Base-by-base conservation (phyloP, 2,113 vertebrate genomes). In the Cebidichthys violaceus region DNA sequence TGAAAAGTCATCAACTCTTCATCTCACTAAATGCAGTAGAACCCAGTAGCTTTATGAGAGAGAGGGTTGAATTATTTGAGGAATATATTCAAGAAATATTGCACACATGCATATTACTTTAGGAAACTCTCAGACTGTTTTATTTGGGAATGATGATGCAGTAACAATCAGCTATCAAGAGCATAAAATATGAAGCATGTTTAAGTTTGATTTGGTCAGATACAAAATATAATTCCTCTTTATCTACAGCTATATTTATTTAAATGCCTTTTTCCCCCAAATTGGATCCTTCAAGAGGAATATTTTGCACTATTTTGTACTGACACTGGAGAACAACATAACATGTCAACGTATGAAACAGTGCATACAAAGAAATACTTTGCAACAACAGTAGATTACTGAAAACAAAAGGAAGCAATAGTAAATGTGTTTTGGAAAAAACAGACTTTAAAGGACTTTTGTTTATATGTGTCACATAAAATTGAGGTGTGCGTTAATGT, bases 281-380 rank as follows among this genome's bases (percentile, higher is more conserved):
- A 37, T 72, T 2, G 6, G 27, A 24, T 55, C 2, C 20, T 41
- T 47, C 5, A 29, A 75, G 52, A 74, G 27, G 64, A 80, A 60
- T 55, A 68, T 37, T 8, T 29, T 20, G n/a, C 54, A 20, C 6
- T 29, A 54, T 72, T 75, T 80, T 75, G 77, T 57, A 35, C 18
- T 60, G 68, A 68, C 43, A 27, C 7, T 0, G 20, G n/a, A 72
- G 79, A 70, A 62, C 24, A 57, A 82, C 10, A 22, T 52, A 66
- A 75, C 24, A 62, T 4, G 24, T 14, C 14, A 22, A 81, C 31
- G 83, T 76, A 70, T 67, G 54, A 92, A 90, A 87, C 54, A 66
- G 41, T n/a, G 84, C 79, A 83, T 55, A 60, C 22, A 81, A 64
- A 79, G n/a, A 72, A 81, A 83, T 24, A 22, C 18, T 75, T 79